A percentile compares a stretch with the other conserved stretches of the same genome.
Conservation (phyloP, 2,797 vertebrate species). For the Thalassophryne amazonica region DNA sequence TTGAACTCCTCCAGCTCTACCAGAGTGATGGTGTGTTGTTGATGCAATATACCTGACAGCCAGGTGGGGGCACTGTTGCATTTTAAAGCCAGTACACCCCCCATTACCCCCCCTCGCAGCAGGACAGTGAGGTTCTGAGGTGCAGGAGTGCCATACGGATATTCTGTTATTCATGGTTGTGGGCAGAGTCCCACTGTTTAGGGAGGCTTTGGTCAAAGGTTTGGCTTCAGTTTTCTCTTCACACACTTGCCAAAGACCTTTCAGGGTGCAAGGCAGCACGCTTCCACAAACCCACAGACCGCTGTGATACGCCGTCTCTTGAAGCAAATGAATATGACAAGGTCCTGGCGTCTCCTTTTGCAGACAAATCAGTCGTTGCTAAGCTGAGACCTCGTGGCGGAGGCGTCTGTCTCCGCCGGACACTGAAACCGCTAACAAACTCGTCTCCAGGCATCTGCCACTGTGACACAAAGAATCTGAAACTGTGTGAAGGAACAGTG, state of each 20-base stretch:
- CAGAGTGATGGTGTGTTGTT: conserved; percentile 20
- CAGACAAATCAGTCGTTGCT: conserved; percentile 33
- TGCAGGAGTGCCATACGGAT: conserved; percentile 25
- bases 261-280: conserved; percentile 45
- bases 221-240: conserved; percentile 50
- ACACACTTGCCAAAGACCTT: conserved; percentile 51
- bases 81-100: conserved; percentile 27
- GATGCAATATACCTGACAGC: conserved; percentile 4
- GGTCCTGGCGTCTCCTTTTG: conserved; percentile 39
- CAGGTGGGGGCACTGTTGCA: conserved; percentile 71
- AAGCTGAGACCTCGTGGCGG: conserved; percentile 20
- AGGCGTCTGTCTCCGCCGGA: conserved; percentile 6
- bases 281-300: conserved; percentile 20
- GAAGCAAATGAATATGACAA: conserved; percentile 47
- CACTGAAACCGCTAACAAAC: conserved; percentile 21
- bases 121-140: conserved; percentile 25
- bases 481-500: background rate
- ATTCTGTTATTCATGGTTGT: conserved; percentile 44
- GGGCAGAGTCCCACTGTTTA: conserved; percentile 53
- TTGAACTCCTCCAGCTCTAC: conserved; percentile 30
- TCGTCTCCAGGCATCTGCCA: conserved; percentile 1
- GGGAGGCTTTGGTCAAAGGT: conserved; percentile 61
- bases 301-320: conserved; percentile 32
- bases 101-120: too few relatives aligned
- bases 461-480: conserved; percentile 9